Base-by-base conservation (phyloP, 2,888 invertebrate genomes). In the Oligia strigilis region DNA sequence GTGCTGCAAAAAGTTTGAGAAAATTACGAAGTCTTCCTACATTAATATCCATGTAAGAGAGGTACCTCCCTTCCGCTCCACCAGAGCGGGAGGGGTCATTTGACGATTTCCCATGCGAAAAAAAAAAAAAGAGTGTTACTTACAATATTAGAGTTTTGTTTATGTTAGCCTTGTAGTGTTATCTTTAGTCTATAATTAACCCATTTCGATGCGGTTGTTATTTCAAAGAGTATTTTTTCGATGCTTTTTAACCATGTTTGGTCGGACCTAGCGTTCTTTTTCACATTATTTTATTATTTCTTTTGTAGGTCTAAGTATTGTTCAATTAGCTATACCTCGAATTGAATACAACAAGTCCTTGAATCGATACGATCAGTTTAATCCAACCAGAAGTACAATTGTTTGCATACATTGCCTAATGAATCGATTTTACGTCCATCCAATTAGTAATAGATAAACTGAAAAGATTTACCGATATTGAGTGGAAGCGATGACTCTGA, bases 351-450 rank as follows among this genome's bases (percentile, higher is more conserved):
- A 66, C 36, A 46, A 74, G 29, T 66, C 83, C 77, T 83, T 75
- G 72, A 62, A 75, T 78, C 43, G 55, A 83, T 83, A 58, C 49
- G 52, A 83, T 83, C 58, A 69, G 65, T n/a, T 76, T 65, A 49
- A 72, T 72, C n/a, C 65, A 55, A 73, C 46, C 72, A 72, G n/a
- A 71, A 81, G 49, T 72, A 52, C 71, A 73, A 71, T 64, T 73
- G 74, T 70, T 77, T 78, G 49, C 69, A 40, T 75, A 72, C 77
- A 78, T 78, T n/a, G 65, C 77, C 75, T 66, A 78, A 72, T 78
- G n/a, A 81, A 86, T 85, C 70, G 78, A 83, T 83, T 87, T 78
- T 69, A 83, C 75, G 72, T 81, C 58, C 52, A 78, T 82, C 74
- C 83, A 78, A 80, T 85, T 80, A 84, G 76, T 77, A 72, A 79